These are phyloP conservation scores for Hypsibius dujardini DNA, from an alignment of 1,140 invertebrate genomes.

Conservation along the genomic window DNA sequence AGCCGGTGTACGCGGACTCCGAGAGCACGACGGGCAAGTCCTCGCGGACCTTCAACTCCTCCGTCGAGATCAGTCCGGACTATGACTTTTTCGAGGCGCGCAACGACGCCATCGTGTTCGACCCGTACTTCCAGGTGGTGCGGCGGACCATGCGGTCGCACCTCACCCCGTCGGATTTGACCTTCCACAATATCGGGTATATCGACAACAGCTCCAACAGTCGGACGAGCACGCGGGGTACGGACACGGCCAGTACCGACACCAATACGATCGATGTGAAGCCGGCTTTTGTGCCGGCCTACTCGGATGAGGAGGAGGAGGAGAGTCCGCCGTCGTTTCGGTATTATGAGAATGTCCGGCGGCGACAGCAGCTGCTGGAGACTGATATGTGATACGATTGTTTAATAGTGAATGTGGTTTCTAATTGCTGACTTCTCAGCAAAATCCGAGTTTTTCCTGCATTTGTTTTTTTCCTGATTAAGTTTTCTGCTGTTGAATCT, in stretches of 20 bases:
- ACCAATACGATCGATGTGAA: not conserved
- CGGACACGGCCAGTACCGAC: not conserved
- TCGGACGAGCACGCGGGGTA: not conserved
- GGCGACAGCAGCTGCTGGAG: not conserved
- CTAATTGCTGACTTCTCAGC: too few species aligned
- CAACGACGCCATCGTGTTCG: not conserved
- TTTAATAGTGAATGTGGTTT: too few species aligned
- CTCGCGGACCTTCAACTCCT: not conserved
- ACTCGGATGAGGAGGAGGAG: not conserved
- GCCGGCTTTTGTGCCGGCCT: not conserved
- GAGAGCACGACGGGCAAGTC: not conserved
- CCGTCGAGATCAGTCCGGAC: not conserved
- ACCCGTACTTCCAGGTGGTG: not conserved
- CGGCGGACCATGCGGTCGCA: not conserved
- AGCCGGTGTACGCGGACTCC: not conserved
- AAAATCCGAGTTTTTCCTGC: too few species aligned
- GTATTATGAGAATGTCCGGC: not conserved
- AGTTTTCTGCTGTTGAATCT: too few species aligned
- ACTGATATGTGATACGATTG: not conserved
- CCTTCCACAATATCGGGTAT: not conserved
- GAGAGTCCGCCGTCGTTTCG: not conserved
- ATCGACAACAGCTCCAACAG: not conserved
- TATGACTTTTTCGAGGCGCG: conserved; percentile 5
- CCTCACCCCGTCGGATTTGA: not conserved
- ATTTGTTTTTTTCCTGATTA: too few species aligned